Evolutionary conservation across 2,888 invertebrate species (phyloP), one percentile per base, ranked within the genome.

Genomic region (Melinaea marsaeus): DNA sequence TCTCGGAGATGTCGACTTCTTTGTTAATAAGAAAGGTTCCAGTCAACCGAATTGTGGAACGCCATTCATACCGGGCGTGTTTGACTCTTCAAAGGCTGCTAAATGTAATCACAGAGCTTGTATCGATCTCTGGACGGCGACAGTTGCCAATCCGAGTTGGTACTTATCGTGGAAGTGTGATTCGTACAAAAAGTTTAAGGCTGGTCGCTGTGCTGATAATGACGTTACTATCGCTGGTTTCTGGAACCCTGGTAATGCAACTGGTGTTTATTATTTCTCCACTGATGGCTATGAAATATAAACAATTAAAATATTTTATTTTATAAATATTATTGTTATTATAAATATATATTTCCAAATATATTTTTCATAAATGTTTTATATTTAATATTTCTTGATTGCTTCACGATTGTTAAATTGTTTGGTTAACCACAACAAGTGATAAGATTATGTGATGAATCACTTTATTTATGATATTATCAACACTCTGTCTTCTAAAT

Each of bases 1-100:
- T 0, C 74, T 92, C 45, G 93, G 91, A 0, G 92, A 92, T 58
- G 80, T 91, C 4, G 93, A 93, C 74, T 93, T 93, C 76, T 92
- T 91, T 71, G 86, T 92, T 2, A 93, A 93, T 72, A 93, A 92
- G 71, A 91, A 92, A 47, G 93, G 93, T 0, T 76, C 76, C 11
- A 77, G 86, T 0, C 93, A 94, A 72, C 93, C 93, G 0, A 88
- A 92, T 32, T 93, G 93, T 71, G 80, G 78, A 0, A 86, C 81
- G 0, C 81, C 86, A 1, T 69, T 84, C 1, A 71, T 90, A 35
- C 88, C 89, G 9, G 82, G 81, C 0, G 73, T 88, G 9, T 83
- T 84, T 7, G 84, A 84, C 58, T 87, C 86, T 0, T 73, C 85
- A 0, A 83, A 84, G 71, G 85, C 88, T 4, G 89, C 90, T 1